Evolutionary conservation across 2,797 vertebrate species (phyloP), one percentile per base, ranked within the genome.

Genomic region (Urosaurus nigricauda): DNA sequence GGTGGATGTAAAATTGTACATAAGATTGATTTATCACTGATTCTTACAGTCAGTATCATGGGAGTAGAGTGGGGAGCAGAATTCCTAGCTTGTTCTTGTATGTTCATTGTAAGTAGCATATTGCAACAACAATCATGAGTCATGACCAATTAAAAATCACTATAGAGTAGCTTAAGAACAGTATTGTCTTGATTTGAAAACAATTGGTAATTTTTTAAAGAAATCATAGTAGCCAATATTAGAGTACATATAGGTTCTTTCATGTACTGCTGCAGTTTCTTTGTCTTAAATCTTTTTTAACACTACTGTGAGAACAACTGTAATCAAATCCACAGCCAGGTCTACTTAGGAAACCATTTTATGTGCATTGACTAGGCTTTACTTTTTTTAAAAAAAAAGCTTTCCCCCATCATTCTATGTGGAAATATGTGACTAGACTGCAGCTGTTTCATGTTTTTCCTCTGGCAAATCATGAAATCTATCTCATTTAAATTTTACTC

Each of bases 81-180:
- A 89, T 95, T 97, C 97, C 95, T 95, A 89, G 92, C 95, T 97
- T 96, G 95, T 92, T 96, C 94, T 93, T 95, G 90, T 94, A 91
- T 92, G 95, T 97, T 97, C 97, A 97, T 94, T 98, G 98, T 98
- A 98, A 97, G 98, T 98, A 98, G 94, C 96, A 97, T 97, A 97
- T 98, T 98, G 98, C 98, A 98, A 96, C 96, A 98, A 97, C 98
- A 98, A 98, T 98, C 97, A 98, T 93, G 90, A 97, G 97, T 97
- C 96, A 97, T 94, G 95, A 97, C 96, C 97, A 96, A 90, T 95
- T 93, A 81, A 92, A 89, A 89, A 93, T 95, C 96, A 94, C 92
- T 95, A 93, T 96, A 92, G 91, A 3, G 89, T 96, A 97, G 95
- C 96, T 94, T 96, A 95, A 94, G 90, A 95, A 96, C 97, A 97